Conservation (phyloP, 1,140 invertebrate species). For the Drosophila busckii region DNA sequence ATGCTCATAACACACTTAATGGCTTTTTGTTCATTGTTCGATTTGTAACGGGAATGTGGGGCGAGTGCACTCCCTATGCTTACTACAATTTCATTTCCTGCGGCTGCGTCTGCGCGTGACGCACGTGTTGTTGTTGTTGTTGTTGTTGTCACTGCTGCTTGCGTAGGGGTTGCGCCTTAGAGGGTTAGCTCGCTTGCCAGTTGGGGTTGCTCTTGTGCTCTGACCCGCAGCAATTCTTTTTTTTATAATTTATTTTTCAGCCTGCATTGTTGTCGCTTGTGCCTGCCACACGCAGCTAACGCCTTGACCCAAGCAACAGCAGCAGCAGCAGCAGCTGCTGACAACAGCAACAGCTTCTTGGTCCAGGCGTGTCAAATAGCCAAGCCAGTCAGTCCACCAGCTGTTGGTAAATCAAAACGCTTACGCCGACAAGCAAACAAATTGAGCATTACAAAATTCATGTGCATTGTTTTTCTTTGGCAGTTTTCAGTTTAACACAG, state of each 20-base stretch:
- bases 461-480: conserved; percentile 21
- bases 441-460: conserved; percentile 41
- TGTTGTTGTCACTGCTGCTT: no score
- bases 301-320: conserved; percentile 46
- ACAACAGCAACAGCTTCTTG: conserved; percentile 62
- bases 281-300: conserved; percentile 62
- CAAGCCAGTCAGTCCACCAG: no score
- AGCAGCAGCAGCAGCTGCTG: conserved; percentile 16
- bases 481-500: neutral
- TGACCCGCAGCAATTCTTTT: conserved; percentile 53
- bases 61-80: conserved; percentile 20
- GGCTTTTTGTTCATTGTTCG: conserved; percentile 61
- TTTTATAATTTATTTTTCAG: conserved; percentile 10
- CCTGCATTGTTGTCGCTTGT: conserved; percentile 57
- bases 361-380: conserved; percentile 57
- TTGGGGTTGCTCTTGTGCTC: conserved; percentile 48
- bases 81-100: conserved; percentile 13
- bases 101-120: conserved; percentile 63
- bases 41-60: conserved; percentile 50
- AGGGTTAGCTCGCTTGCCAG: neutral
- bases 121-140: conserved; percentile 53
- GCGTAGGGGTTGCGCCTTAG: conserved; percentile 46
- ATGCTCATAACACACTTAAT: conserved; percentile 61
- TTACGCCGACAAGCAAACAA: conserved; percentile 52
- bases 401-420: conserved; percentile 68